phyloP scores from a whole-genome alignment of 2,888 invertebrate species.

The Fissipunctia ypsillon region DNA sequence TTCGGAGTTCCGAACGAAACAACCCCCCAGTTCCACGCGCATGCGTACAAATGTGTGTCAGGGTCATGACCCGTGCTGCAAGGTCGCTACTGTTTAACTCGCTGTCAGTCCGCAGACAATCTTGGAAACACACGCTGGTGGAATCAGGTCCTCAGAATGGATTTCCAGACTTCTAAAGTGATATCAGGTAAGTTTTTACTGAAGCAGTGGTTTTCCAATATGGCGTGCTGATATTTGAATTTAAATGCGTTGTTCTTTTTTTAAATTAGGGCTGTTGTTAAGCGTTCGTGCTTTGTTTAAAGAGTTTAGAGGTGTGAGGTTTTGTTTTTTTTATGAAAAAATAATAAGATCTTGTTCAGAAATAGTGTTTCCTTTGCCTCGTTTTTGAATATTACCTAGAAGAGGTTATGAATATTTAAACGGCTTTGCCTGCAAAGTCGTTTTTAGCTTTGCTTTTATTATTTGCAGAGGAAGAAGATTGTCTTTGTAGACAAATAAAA shows the following conservation, averaged over 20 bases:
- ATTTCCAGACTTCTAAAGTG: slow-evolving; percentile 76
- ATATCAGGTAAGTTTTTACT: slow-evolving; percentile 73
- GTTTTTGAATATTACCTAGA: background rate
- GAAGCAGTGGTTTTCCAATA: slow-evolving; percentile 10
- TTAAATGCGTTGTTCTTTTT: slow-evolving; percentile 34
- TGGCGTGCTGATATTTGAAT: slow-evolving; percentile 16
- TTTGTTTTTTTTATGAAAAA: slow-evolving; percentile 13
- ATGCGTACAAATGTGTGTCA: slow-evolving; percentile 85
- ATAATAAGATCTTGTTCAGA: slow-evolving; percentile 4
- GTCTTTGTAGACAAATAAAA: background rate
- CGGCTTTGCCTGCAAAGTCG: background rate
- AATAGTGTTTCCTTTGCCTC: background rate
- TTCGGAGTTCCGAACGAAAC: slow-evolving; percentile 17
- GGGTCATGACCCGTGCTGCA: slow-evolving; percentile 83
- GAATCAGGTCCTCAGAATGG: slow-evolving; percentile 70
- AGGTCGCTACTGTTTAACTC: slow-evolving; percentile 86
- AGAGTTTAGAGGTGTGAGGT: slow-evolving; percentile 11
- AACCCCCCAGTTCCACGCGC: slow-evolving; percentile 71
- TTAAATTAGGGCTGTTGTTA: slow-evolving; percentile 43
- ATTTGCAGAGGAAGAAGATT: background rate
- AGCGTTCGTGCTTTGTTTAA: slow-evolving; percentile 28
- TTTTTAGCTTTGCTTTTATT: background rate
- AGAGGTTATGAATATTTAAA: slow-evolving; percentile 5
- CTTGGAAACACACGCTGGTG: slow-evolving; percentile 52
- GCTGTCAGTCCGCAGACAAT: slow-evolving; percentile 70